Base-by-base conservation (phyloP, 92 coral and sea anemone species). In the Siderastrea radians region DNA sequence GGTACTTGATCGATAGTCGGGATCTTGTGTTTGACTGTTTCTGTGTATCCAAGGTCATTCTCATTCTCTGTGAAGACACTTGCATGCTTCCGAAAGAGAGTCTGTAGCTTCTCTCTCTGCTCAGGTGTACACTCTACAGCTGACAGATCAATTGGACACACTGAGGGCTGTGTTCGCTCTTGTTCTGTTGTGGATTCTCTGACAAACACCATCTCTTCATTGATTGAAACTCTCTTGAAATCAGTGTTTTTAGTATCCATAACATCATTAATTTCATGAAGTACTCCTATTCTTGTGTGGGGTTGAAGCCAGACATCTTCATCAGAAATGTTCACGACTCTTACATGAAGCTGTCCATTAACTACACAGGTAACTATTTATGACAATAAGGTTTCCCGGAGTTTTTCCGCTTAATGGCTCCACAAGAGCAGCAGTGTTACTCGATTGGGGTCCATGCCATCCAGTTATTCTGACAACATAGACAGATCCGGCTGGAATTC, bases 231-330 rank as follows among this genome's bases (percentile, higher is more conserved):
- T 68, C 63, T 57, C 45, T 15, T 82, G 49, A 88, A 57, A 10
- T 65, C 64, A 26, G 38, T 26, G 0, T 26, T 26, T 26, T 26
- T 72, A 62, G 83, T 86, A 55, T 87, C 88, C 58, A 68, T 50
- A 5, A 91, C 86, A 52, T 83, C 86, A 14, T 70, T 79, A 12
- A 89, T 88, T n/a, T 66, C 88, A n/a, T 94, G 93, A 44, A 91
- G 89, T 75, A 91, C 88, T 59, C 96, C 95, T 51, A 94, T 90
- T 16, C 87, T 52, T 3, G 92, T 89, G 68, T 84, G 85, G 45
- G 95, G 95, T 67, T 85, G 93, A 50, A 91, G 83, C 96, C 96
- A 94, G 15, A 88, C 81, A 68, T 94, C 96, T 57, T 91, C 87
- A n/a, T 84, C 88, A 38, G 71, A 88, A 55, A 88, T 55, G 49